These are phyloP conservation scores for Platypus cylindrus DNA, from an alignment of 2,888 invertebrate genomes.

Conservation along the genomic window DNA sequence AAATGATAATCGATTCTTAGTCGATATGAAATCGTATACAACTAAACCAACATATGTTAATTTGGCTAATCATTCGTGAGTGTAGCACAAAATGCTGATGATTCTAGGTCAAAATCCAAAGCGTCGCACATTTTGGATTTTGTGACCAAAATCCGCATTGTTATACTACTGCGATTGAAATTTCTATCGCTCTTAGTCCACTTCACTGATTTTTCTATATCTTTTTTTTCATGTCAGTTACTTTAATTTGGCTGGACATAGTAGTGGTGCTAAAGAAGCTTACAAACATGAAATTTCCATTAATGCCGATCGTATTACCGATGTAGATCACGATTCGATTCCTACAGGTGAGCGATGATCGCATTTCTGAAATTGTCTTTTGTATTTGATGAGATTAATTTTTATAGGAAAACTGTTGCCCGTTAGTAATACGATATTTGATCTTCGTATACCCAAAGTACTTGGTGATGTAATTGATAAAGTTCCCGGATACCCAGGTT, in stretches of 20 bases:
- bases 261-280: constrained; percentile 49
- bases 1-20: constrained; percentile 57
- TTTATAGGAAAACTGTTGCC: constrained; percentile 58
- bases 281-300: constrained; percentile 59
- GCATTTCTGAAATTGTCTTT: too few relatives aligned
- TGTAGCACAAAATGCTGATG: constrained; percentile 3
- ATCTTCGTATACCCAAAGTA: constrained; percentile 53
- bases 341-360: constrained; percentile 49
- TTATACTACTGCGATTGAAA: too few relatives aligned
- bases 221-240: constrained; percentile 34
- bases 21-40: constrained; percentile 63
- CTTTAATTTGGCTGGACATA: constrained; percentile 89
- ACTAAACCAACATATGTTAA: constrained; percentile 74
- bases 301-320: constrained; percentile 66
- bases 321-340: constrained; percentile 53
- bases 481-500: constrained; percentile 55
- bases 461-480: constrained; percentile 54
- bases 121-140: not conserved
- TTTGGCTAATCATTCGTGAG: constrained; percentile 65
- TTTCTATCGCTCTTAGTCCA: too few relatives aligned
- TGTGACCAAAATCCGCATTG: not conserved
- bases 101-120: not conserved
- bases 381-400: constrained; percentile 15
- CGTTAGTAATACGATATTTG: constrained; percentile 60
- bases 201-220: too few relatives aligned